These are phyloP conservation scores for Heterodera filipjevi DNA, from an alignment of 2,888 invertebrate genomes.

Conservation along the genomic window DNA sequence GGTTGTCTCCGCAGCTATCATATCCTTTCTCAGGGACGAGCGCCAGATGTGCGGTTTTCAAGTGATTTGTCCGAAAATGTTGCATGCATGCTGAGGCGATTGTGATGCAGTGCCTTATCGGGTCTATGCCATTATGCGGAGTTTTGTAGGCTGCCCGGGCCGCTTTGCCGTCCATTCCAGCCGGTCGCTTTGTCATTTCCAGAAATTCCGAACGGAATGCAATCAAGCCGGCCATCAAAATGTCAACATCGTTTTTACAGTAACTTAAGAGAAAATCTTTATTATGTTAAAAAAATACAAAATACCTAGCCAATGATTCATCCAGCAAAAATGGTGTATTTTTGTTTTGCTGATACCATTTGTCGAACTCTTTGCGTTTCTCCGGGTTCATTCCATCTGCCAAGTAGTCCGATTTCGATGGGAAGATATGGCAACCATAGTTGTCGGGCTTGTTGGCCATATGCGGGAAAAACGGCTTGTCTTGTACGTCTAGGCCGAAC, in stretches of 20 bases:
- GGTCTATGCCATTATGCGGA: neutral
- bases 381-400: constrained; percentile 16
- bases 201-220: neutral
- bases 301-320: constrained; percentile 3
- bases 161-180: neutral
- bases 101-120: neutral
- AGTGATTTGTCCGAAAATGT: neutral
- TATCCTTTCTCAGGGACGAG: neutral
- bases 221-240: neutral
- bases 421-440: neutral
- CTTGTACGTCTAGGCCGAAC: constrained; percentile 24
- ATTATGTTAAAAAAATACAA: no score
- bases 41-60: neutral
- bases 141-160: neutral
- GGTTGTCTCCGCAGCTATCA: neutral
- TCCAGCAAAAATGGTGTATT: constrained; percentile 6
- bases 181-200: neutral
- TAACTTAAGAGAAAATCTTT: neutral
- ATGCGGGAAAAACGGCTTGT: constrained; percentile 19
- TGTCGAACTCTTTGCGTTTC: constrained; percentile 6
- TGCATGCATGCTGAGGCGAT: neutral
- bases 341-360: constrained; percentile 2
- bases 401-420: neutral
- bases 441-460: neutral
- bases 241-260: constrained; percentile 1